Conservation (phyloP, 2,113 vertebrate species). For the Dinomys branickii region DNA sequence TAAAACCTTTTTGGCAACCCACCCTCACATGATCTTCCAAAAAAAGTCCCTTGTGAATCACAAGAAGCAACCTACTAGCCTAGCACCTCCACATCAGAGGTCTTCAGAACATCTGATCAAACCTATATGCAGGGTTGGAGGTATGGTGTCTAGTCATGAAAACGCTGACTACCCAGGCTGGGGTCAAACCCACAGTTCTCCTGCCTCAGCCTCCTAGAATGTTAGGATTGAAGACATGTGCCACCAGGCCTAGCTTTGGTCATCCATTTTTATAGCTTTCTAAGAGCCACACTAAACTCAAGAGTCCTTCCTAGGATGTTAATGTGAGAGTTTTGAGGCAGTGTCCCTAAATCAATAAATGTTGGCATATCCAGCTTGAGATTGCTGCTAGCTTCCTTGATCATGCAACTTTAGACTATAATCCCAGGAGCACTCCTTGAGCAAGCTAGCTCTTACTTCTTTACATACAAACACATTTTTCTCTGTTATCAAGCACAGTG, state of each 20-base stretch:
- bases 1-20: neutral
- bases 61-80: neutral
- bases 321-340: neutral
- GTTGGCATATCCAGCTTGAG: neutral
- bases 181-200: neutral
- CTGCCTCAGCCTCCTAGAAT: neutral
- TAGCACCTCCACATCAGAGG: neutral
- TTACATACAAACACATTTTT: neutral
- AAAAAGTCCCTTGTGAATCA: neutral
- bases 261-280: neutral
- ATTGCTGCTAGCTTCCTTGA: neutral
- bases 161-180: neutral
- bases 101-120: neutral
- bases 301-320: neutral
- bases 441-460: neutral
- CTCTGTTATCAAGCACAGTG: neutral
- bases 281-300: neutral
- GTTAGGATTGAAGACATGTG: too few species aligned
- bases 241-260: neutral
- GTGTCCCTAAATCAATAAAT: neutral
- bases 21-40: neutral
- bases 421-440: neutral
- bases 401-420: neutral
- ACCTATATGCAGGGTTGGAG: neutral
- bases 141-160: neutral